phyloP scores from a whole-genome alignment of 2,797 vertebrate species.

The Erethizon dorsatum region DNA sequence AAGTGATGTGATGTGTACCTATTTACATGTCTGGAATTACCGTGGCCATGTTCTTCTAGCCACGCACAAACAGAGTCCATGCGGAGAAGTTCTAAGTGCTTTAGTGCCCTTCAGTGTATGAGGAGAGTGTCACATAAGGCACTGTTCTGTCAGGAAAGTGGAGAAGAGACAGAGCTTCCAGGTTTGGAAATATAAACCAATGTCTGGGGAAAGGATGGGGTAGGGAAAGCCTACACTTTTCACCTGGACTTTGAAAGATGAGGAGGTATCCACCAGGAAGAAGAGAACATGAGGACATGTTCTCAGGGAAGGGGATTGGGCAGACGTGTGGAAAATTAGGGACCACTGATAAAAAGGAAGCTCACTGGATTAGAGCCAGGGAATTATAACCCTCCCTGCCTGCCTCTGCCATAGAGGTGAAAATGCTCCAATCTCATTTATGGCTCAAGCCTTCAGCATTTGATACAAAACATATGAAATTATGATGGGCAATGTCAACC shows the following conservation, averaged over 20 bases:
- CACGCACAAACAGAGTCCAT: too few relatives aligned
- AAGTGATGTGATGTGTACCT: neutral
- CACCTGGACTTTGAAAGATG: neutral
- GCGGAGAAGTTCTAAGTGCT: neutral
- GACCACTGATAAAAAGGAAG: neutral
- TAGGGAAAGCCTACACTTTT: neutral
- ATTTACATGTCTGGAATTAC: neutral
- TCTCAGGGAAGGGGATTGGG: neutral
- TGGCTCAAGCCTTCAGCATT: neutral
- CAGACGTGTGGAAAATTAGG: neutral
- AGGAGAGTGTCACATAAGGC: neutral
- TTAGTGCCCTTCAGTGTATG: too few relatives aligned
- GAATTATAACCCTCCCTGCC: neutral
- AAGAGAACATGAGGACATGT: neutral
- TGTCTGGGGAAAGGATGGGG: neutral
- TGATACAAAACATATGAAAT: neutral
- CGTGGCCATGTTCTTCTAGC: neutral
- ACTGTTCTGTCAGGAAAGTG: neutral
- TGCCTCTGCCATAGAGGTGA: neutral
- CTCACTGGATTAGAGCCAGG: neutral
- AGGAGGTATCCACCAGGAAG: neutral
- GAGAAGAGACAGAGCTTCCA: neutral
- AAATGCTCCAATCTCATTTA: neutral
- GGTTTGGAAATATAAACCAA: neutral
- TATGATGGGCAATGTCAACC: neutral